Evolutionary conservation across 1,140 invertebrate species (phyloP), one percentile per base, ranked within the genome.

Genomic region (Chlorops oryzae): DNA sequence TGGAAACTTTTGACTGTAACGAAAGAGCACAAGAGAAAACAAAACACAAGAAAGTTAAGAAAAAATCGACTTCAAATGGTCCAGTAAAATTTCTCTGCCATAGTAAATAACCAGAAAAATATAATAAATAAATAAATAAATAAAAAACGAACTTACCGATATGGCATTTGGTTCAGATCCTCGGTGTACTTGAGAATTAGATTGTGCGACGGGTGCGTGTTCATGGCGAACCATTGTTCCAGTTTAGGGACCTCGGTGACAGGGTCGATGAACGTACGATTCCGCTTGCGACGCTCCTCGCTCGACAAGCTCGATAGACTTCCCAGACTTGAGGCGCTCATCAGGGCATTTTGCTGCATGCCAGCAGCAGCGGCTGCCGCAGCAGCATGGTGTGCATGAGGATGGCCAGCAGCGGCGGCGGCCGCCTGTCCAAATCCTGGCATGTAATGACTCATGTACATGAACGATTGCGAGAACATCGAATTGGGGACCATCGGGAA

Each of bases 241-340:
- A 98, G 77, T 57, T 92, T 83, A 4, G 95, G 95, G 39, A 98
- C 95, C 79, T 98, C 96, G 20, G 92, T 93, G 12, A 97, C 90
- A 0, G 95, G 96, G 76, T 98, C 96, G 58, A 98, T 98, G 72
- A 98, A 98, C n/a, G 95, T 97, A 52, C 96, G 81, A 73, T 96
- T 97, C 27, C 95, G 81, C 73, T 95, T 94, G 27, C 92, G 80
- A 44, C 92, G 81, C 67, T 94, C 90, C 58, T 92, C 90, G 61
- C 81, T 63, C 52, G 81, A 79, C 62, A 86, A 72, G 62, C 77
- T 80, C 27, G 80, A 70, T 42, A 80, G 71, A 56, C 80, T 80
- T n/a, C n/a, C n/a, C 0, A 82, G 67, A 2, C 77, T 78, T 44
- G 76, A 75, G 13, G 74, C 75, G 7, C 61, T 62, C 62, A 66